Evolutionary conservation across 1,140 invertebrate genomes (phyloP).

Genomic region (Saccostrea cuccullata): DNA sequence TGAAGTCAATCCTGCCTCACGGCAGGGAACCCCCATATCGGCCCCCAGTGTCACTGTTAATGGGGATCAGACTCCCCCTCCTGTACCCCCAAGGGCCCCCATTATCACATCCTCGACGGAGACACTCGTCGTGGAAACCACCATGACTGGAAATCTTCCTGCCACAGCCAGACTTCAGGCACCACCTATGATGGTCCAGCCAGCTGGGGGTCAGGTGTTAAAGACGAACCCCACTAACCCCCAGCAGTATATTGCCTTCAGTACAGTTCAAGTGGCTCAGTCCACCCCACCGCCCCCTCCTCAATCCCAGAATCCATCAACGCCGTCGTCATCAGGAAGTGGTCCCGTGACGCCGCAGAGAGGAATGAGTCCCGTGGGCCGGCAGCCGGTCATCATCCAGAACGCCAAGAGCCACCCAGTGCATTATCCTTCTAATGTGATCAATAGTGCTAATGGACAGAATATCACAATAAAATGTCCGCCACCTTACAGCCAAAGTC

Average conservation of each 20-base stretch:
- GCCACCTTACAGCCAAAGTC: slow-evolving; percentile 41
- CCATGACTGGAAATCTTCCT: slow-evolving; percentile 80
- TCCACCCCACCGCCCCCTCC: slow-evolving; percentile 15
- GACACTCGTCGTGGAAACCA: slow-evolving; percentile 39
- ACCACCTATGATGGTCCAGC: slow-evolving; percentile 66
- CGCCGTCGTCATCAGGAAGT: slow-evolving; percentile 54
- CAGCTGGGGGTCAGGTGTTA: background rate
- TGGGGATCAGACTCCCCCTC: slow-evolving; percentile 82
- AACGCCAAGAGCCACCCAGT: slow-evolving; percentile 40
- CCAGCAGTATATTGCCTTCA: slow-evolving; percentile 61
- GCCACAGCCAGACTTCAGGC: slow-evolving; percentile 85
- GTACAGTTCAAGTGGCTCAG: slow-evolving; percentile 60
- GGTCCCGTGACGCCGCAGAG: slow-evolving; percentile 63
- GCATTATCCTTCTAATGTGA: slow-evolving; percentile 17
- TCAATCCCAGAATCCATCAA: slow-evolving; percentile 52
- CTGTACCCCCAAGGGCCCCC: slow-evolving; percentile 82
- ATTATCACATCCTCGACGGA: slow-evolving; percentile 59
- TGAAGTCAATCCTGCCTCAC: slow-evolving; percentile 8
- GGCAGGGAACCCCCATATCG: background rate
- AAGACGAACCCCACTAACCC: background rate
- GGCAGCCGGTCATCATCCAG: slow-evolving; percentile 76
- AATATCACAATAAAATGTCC: slow-evolving; percentile 56
- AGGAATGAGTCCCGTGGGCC: slow-evolving; percentile 51
- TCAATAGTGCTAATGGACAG: slow-evolving; percentile 38
- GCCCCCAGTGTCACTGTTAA: slow-evolving; percentile 68